Evolutionary conservation across 2,797 vertebrate species (phyloP), one percentile per base, ranked within the genome.

Genomic region (Sebastes vulpes): DNA sequence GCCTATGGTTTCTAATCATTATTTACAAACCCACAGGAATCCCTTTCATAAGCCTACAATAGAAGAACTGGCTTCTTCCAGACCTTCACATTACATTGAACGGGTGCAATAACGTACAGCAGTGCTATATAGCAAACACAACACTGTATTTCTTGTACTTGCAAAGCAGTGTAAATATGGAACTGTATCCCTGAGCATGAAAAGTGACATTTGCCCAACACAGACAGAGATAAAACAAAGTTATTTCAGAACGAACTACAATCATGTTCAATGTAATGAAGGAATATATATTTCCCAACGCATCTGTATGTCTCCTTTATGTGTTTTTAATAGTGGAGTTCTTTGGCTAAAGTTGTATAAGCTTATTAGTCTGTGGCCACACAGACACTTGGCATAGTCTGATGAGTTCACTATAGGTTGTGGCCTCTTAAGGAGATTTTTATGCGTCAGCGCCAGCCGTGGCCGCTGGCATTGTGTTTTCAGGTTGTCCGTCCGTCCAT

Each of bases 1-100:
- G 65, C 68, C 64, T 14, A 53, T 52, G 35, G 31, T 86, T 79
- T 88, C 72, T 82, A 69, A 74, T 87, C 72, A 73, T 82, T 59
- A 83, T 90, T 79, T 77, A 76, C 75, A 77, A 75, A 81, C 85
- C 81, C 79, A 29, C 21, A 71, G 82, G 82, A 84, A 60, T 87
- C 28, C 3, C 50, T 83, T 77, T 82, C 20, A 66, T 83, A 76
- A 75, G 63, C 56, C 65, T 20, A 32, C 5, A 64, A 28, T 42
- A 8, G 20, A 48, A 68, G 58, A 60, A 31, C 58, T 20, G 46
- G 6, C 28, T 79, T 75, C 4, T 65, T 82, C 57, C 66, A 59
- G 63, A 85, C 23, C 4, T 48, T 18, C 21, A 3, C 53, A 65
- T 79, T 29, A 46, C 53, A 59, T 35, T 46, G 42, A 66, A 61